These are phyloP conservation scores for Eumaeus atala DNA, from an alignment of 1,140 invertebrate genomes.

Conservation along the genomic window DNA sequence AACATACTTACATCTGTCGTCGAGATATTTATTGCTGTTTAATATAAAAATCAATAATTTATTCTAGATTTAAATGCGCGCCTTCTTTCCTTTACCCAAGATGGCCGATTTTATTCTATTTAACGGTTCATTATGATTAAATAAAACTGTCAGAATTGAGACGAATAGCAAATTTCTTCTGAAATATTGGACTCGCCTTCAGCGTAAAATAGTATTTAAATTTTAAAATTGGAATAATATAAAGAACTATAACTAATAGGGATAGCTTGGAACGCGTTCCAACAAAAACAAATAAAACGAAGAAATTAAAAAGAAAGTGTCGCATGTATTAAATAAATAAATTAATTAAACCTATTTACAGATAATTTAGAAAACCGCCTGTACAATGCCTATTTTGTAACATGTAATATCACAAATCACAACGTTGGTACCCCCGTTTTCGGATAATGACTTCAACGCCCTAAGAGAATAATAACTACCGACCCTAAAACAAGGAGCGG, in stretches of 20 bases:
- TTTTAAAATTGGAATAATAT: background rate
- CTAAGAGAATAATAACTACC: constrained; percentile 58
- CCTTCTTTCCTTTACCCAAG: too few species aligned
- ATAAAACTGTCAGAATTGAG: too few species aligned
- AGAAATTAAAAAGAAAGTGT: constrained; percentile 39
- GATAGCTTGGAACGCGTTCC: constrained; percentile 1
- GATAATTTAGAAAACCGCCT: constrained; percentile 1
- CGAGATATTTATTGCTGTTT: too few species aligned
- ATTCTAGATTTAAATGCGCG: too few species aligned
- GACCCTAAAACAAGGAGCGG: constrained; percentile 45
- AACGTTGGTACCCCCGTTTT: background rate
- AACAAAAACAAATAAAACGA: constrained; percentile 35
- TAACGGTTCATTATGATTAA: too few species aligned
- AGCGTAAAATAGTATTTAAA: background rate
- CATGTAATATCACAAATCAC: constrained; percentile 1
- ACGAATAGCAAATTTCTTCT: too few species aligned
- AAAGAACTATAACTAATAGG: background rate
- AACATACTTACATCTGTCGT: too few species aligned
- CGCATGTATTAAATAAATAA: constrained; percentile 57
- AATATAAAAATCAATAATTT: too few species aligned
- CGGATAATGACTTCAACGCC: background rate
- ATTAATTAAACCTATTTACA: constrained; percentile 31
- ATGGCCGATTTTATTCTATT: too few species aligned
- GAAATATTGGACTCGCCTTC: background rate
- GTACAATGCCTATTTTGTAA: constrained; percentile 3